A percentile compares a stretch with the other conserved stretches of the same genome.
Evolutionary conservation across 2,888 invertebrate genomes (phyloP).

Genomic region (Gibbula magus): DNA sequence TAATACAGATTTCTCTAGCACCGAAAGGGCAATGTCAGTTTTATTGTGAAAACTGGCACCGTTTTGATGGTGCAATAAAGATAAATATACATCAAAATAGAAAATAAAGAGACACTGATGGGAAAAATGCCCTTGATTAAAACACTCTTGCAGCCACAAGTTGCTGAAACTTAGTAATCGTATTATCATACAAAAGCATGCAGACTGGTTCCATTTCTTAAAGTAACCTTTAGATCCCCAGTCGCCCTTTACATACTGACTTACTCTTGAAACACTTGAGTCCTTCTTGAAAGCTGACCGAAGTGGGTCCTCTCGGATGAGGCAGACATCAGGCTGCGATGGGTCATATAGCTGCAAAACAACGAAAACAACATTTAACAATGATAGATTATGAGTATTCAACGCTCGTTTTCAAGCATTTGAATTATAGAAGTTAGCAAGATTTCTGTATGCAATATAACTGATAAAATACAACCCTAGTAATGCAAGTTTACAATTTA

Average conservation of each 20-base stretch:
- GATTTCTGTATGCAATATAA: not conserved
- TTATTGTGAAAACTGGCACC: not conserved
- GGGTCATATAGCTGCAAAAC: slow-evolving; percentile 52
- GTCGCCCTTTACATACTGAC: no score
- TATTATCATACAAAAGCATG: no score
- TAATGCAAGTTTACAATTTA: no score
- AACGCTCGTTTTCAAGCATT: not conserved
- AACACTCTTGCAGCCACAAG: no score
- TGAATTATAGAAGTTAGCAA: not conserved
- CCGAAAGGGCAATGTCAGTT: not conserved
- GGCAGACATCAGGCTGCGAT: slow-evolving; percentile 51
- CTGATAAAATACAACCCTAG: no score
- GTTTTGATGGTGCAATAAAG: not conserved
- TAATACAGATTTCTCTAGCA: not conserved
- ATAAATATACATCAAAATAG: no score
- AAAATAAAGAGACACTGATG: no score
- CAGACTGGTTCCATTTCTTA: no score
- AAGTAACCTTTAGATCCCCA: no score
- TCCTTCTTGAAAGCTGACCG: slow-evolving; percentile 45
- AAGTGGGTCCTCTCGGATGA: slow-evolving; percentile 58
- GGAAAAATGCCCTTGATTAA: no score
- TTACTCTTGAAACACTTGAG: slow-evolving; percentile 56
- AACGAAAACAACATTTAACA: not conserved
- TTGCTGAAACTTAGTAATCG: no score
- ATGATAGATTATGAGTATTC: not conserved